Evolutionary conservation across 1,140 invertebrate species (phyloP), one percentile per base, ranked within the genome.

Genomic region (Rhagoletis zephyria): DNA sequence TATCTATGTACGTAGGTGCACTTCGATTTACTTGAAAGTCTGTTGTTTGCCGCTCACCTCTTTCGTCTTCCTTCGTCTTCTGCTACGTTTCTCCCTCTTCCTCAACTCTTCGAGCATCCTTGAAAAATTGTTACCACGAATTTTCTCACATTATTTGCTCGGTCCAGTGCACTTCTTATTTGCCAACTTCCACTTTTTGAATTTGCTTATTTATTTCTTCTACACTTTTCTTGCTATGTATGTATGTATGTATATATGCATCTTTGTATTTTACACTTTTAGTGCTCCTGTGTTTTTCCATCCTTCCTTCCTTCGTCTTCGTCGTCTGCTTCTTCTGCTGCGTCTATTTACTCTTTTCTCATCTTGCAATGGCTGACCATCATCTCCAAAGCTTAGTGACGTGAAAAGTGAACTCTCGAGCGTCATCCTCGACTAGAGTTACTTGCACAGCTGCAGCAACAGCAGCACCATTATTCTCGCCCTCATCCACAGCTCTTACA

Each of bases 81-180:
- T 16, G 48, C 45, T 77, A 1, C 45, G n/a, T 30, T 45, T 42
- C 7, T 42, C 12, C 74, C 74, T 30, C 30, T n/a, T 16, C n/a
- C n/a, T 19, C 42, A 9, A 12, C 45, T 48, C 14, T 48, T 81
- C 10, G 48, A 81, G 74, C 74, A 81, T 81, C 74, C 74, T 81
- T 81, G 74, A 81, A 56, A n/a, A 81, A 81, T 51, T 81, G 48
- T 81, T 81, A 81, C 4, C 74, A 81, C n/a, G 42, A 81, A 81
- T 81, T 81, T 81, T 81, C 74, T 81, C 74, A 81, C 74, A 81
- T 81, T 81, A 56, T 59, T 81, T 51, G 5, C n/a, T 30, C 19
- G 74, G 16, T 81, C 16, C 48, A 81, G 14, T 81, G 45, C 74
- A 81, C 19, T 81, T 42, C n/a, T 63, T 63, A 16, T 16, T 63